phyloP scores from a whole-genome alignment of 1,140 invertebrate species.

The Penaeus indicus region DNA sequence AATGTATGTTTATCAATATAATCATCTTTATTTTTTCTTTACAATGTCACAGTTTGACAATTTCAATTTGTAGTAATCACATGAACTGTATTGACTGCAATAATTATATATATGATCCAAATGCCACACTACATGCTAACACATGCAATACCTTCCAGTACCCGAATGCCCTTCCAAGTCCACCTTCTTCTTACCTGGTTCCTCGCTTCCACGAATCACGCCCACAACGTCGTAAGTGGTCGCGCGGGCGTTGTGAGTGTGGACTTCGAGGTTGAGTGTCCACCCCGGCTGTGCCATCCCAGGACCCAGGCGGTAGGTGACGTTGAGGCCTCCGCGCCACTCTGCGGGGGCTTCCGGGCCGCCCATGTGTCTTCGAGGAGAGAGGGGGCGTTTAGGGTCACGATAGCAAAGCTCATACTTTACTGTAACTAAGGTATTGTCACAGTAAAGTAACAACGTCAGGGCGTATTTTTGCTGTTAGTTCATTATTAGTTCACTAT shows the following conservation, averaged over 20 bases:
- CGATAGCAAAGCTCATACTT: background rate
- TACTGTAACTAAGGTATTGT: background rate
- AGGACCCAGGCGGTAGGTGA: conserved; percentile 72
- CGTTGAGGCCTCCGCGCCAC: conserved; percentile 71
- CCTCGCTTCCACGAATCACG: conserved; percentile 70
- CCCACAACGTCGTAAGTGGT: conserved; percentile 72
- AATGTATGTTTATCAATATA: no score
- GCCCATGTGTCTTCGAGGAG: conserved; percentile 53
- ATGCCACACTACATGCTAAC: no score
- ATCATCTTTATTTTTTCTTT: no score
- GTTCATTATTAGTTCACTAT: no score
- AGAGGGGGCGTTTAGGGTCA: background rate
- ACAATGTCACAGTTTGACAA: no score
- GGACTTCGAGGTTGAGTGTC: conserved; percentile 65
- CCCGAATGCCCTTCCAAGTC: no score
- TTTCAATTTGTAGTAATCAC: no score
- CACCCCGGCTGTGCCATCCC: conserved; percentile 68
- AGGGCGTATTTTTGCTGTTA: no score
- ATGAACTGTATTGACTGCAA: no score
- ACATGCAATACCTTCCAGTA: no score
- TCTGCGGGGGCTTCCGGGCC: conserved; percentile 68
- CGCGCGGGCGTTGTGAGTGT: conserved; percentile 66
- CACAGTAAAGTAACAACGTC: no score
- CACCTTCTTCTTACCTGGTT: conserved; percentile 69
- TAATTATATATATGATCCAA: no score